phyloP scores from a whole-genome alignment of 2,888 invertebrate genomes.

The Trichopoda pennipes region DNA sequence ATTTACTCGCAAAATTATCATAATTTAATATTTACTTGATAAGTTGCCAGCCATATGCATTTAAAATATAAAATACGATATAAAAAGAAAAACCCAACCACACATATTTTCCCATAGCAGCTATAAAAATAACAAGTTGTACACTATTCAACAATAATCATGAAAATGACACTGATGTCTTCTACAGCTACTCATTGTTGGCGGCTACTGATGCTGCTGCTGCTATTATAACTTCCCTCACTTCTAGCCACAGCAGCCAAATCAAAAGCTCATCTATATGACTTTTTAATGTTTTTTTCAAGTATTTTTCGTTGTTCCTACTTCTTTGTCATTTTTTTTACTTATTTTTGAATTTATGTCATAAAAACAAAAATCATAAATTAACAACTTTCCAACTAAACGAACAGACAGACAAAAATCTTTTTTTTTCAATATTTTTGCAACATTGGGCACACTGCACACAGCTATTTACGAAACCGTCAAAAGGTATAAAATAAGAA shows the following conservation, averaged over 20 bases:
- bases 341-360: slow-evolving; percentile 52
- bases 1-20: slow-evolving; percentile 65
- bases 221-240: neutral
- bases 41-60: slow-evolving; percentile 54
- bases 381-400: slow-evolving; percentile 66
- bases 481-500: slow-evolving; percentile 36
- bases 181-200: slow-evolving; percentile 27
- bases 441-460: too few relatives aligned
- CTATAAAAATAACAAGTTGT: slow-evolving; percentile 53
- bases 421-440: too few relatives aligned
- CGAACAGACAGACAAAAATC: slow-evolving; percentile 8
- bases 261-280: slow-evolving; percentile 48
- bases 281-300: slow-evolving; percentile 62
- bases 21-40: slow-evolving; percentile 67
- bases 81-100: neutral
- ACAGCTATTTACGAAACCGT: slow-evolving; percentile 5
- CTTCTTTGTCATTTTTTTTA: neutral
- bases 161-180: slow-evolving; percentile 54
- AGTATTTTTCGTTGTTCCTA: slow-evolving; percentile 36
- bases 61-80: neutral
- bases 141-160: slow-evolving; percentile 32
- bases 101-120: slow-evolving; percentile 49
- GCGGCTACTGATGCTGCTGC: neutral
- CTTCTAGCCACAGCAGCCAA: slow-evolving; percentile 24
- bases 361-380: slow-evolving; percentile 68